Evolutionary conservation across 2,888 invertebrate species (phyloP).

Genomic region (Phymatocera aterrima): DNA sequence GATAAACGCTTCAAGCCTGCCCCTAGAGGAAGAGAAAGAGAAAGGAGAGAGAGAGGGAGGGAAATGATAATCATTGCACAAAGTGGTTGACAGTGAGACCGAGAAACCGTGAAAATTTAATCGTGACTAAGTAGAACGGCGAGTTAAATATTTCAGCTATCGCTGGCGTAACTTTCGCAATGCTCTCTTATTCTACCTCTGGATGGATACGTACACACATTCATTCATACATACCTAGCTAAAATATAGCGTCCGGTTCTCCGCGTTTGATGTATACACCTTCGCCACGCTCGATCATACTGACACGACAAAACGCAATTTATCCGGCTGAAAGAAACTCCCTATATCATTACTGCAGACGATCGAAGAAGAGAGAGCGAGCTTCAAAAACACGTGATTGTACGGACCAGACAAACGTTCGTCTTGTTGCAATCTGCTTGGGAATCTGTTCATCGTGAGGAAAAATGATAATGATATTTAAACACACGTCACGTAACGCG

Average conservation of each 20-base stretch:
- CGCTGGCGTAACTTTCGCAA: neutral
- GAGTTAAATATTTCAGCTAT: conserved; percentile 13
- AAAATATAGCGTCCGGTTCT: neutral
- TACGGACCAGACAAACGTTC: neutral
- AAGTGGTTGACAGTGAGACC: conserved; percentile 15
- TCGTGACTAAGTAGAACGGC: conserved; percentile 16
- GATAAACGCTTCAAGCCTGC: too few relatives aligned
- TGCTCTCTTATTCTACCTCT: too few relatives aligned
- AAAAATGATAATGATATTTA: neutral
- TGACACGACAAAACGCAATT: conserved; percentile 10
- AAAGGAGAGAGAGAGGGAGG: too few relatives aligned
- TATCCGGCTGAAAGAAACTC: neutral
- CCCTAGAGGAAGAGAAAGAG: too few relatives aligned
- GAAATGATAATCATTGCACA: conserved; percentile 17
- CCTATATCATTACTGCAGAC: neutral
- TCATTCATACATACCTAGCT: neutral
- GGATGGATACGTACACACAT: too few relatives aligned
- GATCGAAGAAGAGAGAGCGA: neutral
- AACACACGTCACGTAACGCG: neutral
- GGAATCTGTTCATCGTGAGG: neutral
- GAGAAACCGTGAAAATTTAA: conserved; percentile 4
- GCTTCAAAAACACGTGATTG: neutral
- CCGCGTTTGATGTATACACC: neutral
- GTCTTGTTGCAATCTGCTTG: neutral
- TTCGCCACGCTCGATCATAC: conserved; percentile 4